phyloP scores from a whole-genome alignment of 2,797 vertebrate genomes.

The Rousettus madagascariensis region DNA sequence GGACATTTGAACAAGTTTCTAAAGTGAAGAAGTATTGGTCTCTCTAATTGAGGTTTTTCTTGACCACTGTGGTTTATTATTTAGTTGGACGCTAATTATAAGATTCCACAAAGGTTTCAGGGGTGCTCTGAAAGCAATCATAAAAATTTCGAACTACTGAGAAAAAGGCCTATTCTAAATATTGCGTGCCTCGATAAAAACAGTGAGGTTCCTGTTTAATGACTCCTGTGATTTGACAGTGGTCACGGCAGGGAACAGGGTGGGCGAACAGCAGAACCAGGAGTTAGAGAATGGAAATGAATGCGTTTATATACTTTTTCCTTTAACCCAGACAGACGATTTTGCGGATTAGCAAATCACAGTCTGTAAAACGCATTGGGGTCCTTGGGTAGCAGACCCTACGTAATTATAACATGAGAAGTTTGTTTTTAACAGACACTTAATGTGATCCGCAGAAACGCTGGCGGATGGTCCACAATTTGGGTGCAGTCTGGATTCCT shows the following conservation, averaged over 20 bases:
- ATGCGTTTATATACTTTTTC: background rate
- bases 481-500: background rate
- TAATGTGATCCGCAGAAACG: background rate
- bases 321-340: background rate
- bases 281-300: background rate
- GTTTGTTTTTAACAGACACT: background rate
- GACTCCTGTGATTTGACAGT: background rate
- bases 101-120: background rate
- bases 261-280: background rate
- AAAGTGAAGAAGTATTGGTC: background rate
- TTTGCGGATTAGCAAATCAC: constrained; percentile 3
- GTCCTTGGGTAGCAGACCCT: background rate
- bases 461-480: background rate
- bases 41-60: background rate
- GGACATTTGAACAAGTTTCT: constrained; percentile 31
- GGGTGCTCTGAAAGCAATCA: background rate
- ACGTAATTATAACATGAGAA: constrained; percentile 4
- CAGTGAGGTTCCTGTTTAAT: background rate
- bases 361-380: background rate
- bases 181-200: background rate
- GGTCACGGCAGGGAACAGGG: background rate
- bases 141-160: background rate
- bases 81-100: constrained; percentile 9
- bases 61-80: constrained; percentile 1
- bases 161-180: background rate